Evolutionary conservation across 2,113 vertebrate genomes (phyloP), one percentile per base, ranked within the genome.

Genomic region (Vulpes ferrilata): DNA sequence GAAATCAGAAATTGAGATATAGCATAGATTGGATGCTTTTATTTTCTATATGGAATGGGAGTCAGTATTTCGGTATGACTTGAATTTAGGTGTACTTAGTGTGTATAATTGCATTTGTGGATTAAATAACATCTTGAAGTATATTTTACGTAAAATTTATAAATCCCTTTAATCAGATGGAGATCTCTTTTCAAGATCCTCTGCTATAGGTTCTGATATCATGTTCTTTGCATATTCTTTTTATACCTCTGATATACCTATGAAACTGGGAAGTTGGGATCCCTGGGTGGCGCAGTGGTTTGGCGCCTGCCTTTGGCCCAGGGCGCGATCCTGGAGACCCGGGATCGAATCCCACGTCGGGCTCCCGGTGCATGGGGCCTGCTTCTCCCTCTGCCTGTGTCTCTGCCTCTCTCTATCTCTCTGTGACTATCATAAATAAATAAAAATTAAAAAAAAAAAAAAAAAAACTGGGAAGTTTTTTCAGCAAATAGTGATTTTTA

Each of bases 61-160:
- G 67, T 74, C 59, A 59, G 73, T 59, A 30, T 73, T 88, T 79
- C 17, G 59, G 3, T 53, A 10, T 78, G 62, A 76, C 25, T 65
- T 71, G 64, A 57, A 22, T 19, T 92, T 62, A 62, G 17, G 57
- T 89, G 6, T 59, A 5, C 20, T 82, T 83, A 53, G 62, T 74
- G 2, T 84, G 19, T 59, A 7, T 80, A 80, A 60, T 53, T 59
- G 53, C 35, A 65, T 35, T 65, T 97, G 80, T 67, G 38, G 7
- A 80, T 62, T 67, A 67, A 74, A 16, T 84, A 76, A 23, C 30
- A 76, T 76, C 12, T 73, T 15, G 4, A 84, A 71, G 65, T 81
- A 60, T 30, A 69, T 80, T 59, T 65, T 81, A 96, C 82, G n/a
- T 80, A 62, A 96, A 94, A 96, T 25, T 16, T n/a, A 84, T 2